Evolutionary conservation across 2,797 vertebrate genomes (phyloP).

Genomic region (Fratercula arctica): DNA sequence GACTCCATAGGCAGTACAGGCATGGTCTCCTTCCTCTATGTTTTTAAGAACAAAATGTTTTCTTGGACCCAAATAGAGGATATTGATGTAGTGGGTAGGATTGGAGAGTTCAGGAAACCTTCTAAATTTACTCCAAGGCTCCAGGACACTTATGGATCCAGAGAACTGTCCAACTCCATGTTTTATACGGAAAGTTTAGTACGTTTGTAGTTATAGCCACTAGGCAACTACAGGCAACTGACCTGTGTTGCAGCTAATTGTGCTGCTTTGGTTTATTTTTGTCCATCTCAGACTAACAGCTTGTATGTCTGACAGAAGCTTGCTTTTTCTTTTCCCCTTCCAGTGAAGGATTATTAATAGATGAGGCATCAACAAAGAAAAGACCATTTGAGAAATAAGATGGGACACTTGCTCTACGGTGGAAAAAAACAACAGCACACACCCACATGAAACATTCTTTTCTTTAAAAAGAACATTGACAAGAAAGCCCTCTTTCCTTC

Average conservation of each 20-base stretch:
- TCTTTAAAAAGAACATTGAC: slow-evolving; percentile 44
- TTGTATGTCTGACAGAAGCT: slow-evolving; percentile 60
- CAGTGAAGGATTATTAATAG: slow-evolving; percentile 61
- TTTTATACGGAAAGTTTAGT: not conserved
- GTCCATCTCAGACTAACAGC: slow-evolving; percentile 57
- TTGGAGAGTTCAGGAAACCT: not conserved
- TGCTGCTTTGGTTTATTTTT: slow-evolving; percentile 59
- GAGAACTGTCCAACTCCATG: not conserved
- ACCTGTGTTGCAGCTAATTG: slow-evolving; percentile 36
- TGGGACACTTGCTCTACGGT: slow-evolving; percentile 46
- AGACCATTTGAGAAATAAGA: slow-evolving; percentile 66
- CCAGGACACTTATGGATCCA: not conserved
- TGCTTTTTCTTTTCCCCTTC: slow-evolving; percentile 46
- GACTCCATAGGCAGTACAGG: not conserved
- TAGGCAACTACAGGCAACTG: not conserved
- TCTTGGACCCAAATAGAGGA: not conserved
- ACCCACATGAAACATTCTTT: slow-evolving; percentile 25
- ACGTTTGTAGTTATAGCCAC: not conserved
- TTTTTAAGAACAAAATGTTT: not conserved
- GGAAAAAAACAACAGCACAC: slow-evolving; percentile 25
- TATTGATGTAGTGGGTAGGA: not conserved
- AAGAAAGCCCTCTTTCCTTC: not conserved
- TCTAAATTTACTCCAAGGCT: not conserved
- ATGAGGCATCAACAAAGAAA: slow-evolving; percentile 64
- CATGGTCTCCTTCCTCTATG: rapidly evolving